phyloP scores from a whole-genome alignment of 1,140 invertebrate species.

The Zaprionus taronus region DNA sequence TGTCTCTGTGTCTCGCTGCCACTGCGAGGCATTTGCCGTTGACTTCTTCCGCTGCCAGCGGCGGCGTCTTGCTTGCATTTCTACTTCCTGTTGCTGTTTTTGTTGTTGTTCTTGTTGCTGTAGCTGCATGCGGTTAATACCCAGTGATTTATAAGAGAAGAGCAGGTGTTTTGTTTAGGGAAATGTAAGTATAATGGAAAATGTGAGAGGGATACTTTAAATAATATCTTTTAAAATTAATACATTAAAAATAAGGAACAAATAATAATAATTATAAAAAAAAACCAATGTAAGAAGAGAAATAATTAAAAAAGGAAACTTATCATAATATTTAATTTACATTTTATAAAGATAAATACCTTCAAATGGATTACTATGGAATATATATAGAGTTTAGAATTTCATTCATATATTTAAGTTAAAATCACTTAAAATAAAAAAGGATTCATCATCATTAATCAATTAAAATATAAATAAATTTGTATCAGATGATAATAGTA shows the following conservation, averaged over 20 bases:
- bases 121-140: constrained; percentile 68
- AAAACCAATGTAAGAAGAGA: neutral
- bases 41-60: constrained; percentile 81
- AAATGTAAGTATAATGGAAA: neutral
- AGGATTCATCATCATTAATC: no score
- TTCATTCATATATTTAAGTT: no score
- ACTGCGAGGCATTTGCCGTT: constrained; percentile 58
- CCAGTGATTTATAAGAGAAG: constrained; percentile 31
- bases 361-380: no score
- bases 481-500: no score
- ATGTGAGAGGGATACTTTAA: neutral
- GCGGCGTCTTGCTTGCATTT: constrained; percentile 81
- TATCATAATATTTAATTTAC: no score
- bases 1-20: constrained; percentile 13
- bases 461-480: no score
- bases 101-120: constrained; percentile 9
- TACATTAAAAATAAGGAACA: no score
- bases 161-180: constrained; percentile 11
- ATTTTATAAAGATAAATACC: neutral
- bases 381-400: no score
- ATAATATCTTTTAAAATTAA: no score
- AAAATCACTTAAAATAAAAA: no score
- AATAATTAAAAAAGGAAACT: neutral
- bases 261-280: no score
- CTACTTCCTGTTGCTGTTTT: constrained; percentile 68